These are phyloP conservation scores for Drosophila recens DNA, from an alignment of 2,888 invertebrate species.

Conservation along the genomic window DNA sequence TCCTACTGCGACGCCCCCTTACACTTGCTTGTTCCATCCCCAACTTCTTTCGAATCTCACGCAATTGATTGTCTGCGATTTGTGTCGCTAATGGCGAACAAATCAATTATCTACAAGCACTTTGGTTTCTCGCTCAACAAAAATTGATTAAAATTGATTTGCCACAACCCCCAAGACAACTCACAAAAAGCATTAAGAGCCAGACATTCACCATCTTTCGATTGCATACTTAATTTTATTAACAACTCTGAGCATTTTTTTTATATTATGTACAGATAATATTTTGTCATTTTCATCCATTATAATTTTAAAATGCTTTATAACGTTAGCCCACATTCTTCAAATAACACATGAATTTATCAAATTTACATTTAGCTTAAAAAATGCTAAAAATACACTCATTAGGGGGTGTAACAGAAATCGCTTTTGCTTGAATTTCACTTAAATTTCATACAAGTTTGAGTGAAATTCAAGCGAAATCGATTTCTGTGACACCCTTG, in stretches of 20 bases:
- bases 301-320: background rate
- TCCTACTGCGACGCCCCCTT: constrained; percentile 3
- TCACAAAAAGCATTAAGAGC: constrained; percentile 41
- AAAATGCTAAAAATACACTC: too few relatives aligned
- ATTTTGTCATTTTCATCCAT: background rate
- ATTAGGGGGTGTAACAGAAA: too few relatives aligned
- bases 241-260: constrained; percentile 37
- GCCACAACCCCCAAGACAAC: constrained; percentile 23
- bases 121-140: constrained; percentile 46
- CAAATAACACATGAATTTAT: background rate
- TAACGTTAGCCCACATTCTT: background rate
- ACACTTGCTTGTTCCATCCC: background rate
- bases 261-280: constrained; percentile 12
- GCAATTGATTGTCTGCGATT: constrained; percentile 80
- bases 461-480: too few relatives aligned
- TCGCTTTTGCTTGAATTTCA: too few relatives aligned
- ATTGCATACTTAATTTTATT: constrained; percentile 43
- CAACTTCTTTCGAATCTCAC: constrained; percentile 18
- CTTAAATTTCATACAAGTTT: too few relatives aligned
- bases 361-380: background rate
- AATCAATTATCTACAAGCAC: constrained; percentile 77
- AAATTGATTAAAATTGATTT: constrained; percentile 79
- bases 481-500: too few relatives aligned
- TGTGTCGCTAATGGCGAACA: constrained; percentile 72
- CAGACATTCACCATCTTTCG: constrained; percentile 34